A percentile compares a stretch with the other conserved stretches of the same genome.
phyloP scores from a whole-genome alignment of 2,113 vertebrate species.

The Lampris incognitus region DNA sequence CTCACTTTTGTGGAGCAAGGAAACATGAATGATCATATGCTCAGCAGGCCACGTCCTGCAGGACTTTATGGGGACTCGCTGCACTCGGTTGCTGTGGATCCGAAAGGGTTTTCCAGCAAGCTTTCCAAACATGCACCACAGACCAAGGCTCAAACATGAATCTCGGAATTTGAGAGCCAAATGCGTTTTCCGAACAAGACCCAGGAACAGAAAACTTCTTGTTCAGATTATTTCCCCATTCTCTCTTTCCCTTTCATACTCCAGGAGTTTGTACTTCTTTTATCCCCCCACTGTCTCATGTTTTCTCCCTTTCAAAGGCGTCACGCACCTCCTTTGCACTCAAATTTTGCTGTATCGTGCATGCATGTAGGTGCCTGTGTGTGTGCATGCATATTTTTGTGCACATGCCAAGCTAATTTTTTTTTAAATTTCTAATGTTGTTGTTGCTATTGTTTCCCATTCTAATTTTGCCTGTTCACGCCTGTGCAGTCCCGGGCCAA shows the following conservation, averaged over 20 bases:
- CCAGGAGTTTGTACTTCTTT: neutral
- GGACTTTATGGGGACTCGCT: conserved; percentile 48
- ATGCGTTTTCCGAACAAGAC: conserved; percentile 64
- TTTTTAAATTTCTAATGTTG: conserved; percentile 29
- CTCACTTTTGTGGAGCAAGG: conserved; percentile 4
- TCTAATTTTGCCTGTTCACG: conserved; percentile 20
- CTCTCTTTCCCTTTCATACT: neutral
- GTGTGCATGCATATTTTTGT: neutral
- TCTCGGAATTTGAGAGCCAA: conserved; percentile 34
- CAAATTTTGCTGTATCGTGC: conserved; percentile 1
- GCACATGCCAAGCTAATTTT: neutral
- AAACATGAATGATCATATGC: conserved; percentile 54
- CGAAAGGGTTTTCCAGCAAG: conserved; percentile 19
- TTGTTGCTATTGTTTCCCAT: neutral
- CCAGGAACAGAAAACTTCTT: conserved; percentile 38
- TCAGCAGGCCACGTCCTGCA: conserved; percentile 58
- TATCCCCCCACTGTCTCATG: neutral
- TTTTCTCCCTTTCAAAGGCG: neutral
- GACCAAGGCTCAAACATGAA: conserved; percentile 38
- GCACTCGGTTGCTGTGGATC: conserved; percentile 38
- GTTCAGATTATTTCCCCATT: conserved; percentile 9
- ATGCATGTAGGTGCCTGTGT: neutral
- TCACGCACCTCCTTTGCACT: neutral
- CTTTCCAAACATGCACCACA: conserved; percentile 61
- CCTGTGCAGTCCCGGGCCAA: conserved; percentile 14